phyloP scores from a whole-genome alignment of 2,797 vertebrate species.

The Argya squamiceps region DNA sequence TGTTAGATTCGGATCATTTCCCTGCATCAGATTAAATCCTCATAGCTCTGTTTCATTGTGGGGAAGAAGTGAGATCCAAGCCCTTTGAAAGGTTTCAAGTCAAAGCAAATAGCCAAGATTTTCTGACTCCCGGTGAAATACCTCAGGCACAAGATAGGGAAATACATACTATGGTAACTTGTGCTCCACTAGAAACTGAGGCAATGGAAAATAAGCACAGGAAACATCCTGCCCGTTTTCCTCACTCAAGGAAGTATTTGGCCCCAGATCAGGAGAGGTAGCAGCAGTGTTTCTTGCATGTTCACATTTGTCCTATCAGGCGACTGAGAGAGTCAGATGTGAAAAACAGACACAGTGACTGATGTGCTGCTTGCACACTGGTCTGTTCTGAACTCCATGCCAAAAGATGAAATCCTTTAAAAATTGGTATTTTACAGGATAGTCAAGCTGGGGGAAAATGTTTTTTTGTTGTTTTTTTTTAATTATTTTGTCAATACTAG shows the following conservation, averaged over 20 bases:
- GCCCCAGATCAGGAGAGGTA: neutral
- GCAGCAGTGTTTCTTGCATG: neutral
- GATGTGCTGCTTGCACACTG: neutral
- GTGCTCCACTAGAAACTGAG: neutral
- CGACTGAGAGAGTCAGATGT: neutral
- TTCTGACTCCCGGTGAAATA: neutral
- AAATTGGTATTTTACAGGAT: neutral
- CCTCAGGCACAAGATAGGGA: neutral
- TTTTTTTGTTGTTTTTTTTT: no score
- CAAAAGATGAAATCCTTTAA: neutral
- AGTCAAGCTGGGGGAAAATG: neutral
- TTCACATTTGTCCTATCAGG: neutral
- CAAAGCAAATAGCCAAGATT: neutral
- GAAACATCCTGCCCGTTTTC: neutral
- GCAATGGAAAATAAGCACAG: neutral
- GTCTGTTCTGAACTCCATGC: neutral
- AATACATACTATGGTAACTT: neutral
- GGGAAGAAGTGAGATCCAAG: neutral
- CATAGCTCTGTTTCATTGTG: neutral
- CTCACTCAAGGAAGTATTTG: neutral
- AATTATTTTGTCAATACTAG: neutral
- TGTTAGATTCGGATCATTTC: neutral
- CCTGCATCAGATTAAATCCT: neutral
- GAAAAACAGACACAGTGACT: neutral
- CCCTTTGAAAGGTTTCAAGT: neutral